Evolutionary conservation across 1,140 invertebrate genomes (phyloP).

Genomic region (Aplysia californica): DNA sequence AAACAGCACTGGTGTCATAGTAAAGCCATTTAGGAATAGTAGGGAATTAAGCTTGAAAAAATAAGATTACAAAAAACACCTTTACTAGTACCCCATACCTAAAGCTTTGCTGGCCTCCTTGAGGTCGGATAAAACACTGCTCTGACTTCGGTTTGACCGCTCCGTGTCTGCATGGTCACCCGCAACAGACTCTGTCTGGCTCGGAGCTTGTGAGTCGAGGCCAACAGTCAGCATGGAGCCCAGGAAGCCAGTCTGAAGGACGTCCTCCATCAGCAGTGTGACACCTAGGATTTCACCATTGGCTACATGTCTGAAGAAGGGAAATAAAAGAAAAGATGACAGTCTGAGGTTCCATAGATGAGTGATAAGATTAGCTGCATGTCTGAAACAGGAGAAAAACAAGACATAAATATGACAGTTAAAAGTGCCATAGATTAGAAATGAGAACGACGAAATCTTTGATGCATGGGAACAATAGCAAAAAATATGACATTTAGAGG

Average conservation of each 20-base stretch:
- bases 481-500: too few species aligned
- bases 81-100: conserved; percentile 23
- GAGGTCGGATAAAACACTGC: conserved; percentile 26
- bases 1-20: too few species aligned
- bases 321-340: too few species aligned
- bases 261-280: conserved; percentile 65
- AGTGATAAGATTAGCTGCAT: too few species aligned
- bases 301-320: conserved; percentile 59
- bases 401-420: too few species aligned
- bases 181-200: conserved; percentile 8
- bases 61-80: neutral
- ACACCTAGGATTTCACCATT: conserved; percentile 67
- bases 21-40: too few species aligned
- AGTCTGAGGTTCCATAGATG: too few species aligned
- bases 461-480: too few species aligned
- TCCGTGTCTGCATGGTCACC: conserved; percentile 15
- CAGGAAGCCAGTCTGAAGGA: conserved; percentile 55
- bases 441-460: too few species aligned
- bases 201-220: neutral
- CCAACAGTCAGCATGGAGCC: conserved; percentile 40
- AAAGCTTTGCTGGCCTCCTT: conserved; percentile 31
- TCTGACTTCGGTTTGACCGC: conserved; percentile 7
- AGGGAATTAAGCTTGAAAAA: too few species aligned
- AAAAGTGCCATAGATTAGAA: too few species aligned
- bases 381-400: too few species aligned